Conservation (phyloP, 2,888 invertebrate species). For the Toxonevra muliebris region DNA sequence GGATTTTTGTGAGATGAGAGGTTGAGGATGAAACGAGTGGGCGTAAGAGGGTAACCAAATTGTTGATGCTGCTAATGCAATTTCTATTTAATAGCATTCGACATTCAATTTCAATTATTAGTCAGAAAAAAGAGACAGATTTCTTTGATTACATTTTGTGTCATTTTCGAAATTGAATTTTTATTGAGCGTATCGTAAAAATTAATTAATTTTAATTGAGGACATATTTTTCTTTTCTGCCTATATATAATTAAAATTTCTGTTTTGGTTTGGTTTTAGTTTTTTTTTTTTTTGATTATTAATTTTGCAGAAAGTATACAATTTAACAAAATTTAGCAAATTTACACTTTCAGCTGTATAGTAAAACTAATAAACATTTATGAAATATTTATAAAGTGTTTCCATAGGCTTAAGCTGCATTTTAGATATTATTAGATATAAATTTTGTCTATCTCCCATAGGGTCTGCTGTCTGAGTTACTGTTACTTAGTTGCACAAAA, state of each 20-base stretch:
- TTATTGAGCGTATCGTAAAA: conserved; percentile 57
- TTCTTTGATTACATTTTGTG: no score
- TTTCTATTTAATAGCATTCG: not conserved
- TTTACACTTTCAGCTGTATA: no score
- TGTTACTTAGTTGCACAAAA: no score
- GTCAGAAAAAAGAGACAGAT: no score
- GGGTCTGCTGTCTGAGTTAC: not conserved
- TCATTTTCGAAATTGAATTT: conserved; percentile 50
- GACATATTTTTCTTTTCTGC: conserved; percentile 39
- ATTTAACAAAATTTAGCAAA: no score
- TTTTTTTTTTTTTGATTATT: not conserved
- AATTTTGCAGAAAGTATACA: not conserved
- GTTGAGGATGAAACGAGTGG: no score
- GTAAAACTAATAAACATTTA: no score
- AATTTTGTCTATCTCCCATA: not conserved
- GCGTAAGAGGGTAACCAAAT: not conserved
- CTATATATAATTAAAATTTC: no score
- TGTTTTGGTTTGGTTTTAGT: not conserved
- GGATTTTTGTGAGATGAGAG: no score
- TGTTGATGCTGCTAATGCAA: not conserved
- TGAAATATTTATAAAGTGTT: no score
- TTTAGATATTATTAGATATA: not conserved
- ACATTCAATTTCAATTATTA: no score
- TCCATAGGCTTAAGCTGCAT: not conserved
- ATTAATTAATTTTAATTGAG: conserved; percentile 59